Evolutionary conservation across 2,797 vertebrate species (phyloP).

Genomic region (Hyperoplus lanceolatus): DNA sequence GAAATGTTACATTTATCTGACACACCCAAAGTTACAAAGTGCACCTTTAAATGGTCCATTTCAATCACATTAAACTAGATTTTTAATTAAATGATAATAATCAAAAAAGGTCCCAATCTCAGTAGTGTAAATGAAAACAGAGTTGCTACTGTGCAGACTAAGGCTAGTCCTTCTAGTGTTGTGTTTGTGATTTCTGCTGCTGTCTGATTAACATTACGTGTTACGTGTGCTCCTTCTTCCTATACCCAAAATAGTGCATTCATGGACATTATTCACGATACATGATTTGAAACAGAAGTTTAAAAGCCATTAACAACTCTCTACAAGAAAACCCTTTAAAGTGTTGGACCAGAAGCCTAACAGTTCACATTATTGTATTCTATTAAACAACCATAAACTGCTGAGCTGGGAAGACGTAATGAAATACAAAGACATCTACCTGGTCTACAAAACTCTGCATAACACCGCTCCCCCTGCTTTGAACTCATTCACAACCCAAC

Average conservation of each 20-base stretch:
- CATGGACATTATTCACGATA: neutral
- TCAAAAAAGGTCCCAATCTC: neutral
- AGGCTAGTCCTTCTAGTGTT: neutral
- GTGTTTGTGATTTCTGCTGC: neutral
- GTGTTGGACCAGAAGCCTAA: neutral
- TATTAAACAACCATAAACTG: no score
- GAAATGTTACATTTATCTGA: no score
- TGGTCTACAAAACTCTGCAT: no score
- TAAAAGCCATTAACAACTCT: neutral
- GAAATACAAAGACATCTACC: no score
- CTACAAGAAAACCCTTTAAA: no score
- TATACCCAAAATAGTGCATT: neutral
- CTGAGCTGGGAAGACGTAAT: no score
- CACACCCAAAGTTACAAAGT: no score
- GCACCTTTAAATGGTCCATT: neutral
- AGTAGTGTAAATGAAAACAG: neutral
- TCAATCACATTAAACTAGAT: neutral
- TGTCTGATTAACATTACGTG: neutral
- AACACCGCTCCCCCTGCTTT: no score
- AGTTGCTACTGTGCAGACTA: neutral
- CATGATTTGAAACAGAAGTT: neutral
- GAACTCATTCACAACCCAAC: no score
- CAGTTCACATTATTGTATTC: neutral
- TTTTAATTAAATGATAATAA: neutral
- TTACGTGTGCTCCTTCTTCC: neutral